A percentile compares a stretch with the other conserved stretches of the same genome.
Evolutionary conservation across 2,113 vertebrate species (phyloP).

Genomic region (Lanius collurio): DNA sequence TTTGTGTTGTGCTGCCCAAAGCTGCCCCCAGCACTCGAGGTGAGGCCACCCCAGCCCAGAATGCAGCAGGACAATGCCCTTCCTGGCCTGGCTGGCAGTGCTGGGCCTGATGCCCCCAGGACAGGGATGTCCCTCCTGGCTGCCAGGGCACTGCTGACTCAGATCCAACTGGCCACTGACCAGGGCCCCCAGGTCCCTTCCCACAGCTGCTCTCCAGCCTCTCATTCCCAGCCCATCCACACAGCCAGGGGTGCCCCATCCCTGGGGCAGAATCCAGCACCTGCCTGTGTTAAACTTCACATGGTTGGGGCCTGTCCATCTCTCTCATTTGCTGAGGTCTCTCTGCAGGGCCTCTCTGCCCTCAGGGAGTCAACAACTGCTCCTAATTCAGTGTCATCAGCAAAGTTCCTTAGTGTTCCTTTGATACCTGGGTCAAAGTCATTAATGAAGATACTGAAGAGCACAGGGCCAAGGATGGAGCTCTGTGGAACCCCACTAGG

Average conservation of each 20-base stretch:
- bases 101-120: neutral
- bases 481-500: neutral
- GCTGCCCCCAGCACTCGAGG: neutral
- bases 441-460: fast-evolving
- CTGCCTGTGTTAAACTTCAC: neutral
- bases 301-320: fast-evolving
- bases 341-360: neutral
- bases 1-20: neutral
- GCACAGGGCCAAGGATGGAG: neutral
- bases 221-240: fast-evolving
- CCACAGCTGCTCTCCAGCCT: neutral
- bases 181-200: neutral
- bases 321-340: too few species aligned
- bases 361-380: neutral
- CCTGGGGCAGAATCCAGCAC: neutral
- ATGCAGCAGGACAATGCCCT: neutral
- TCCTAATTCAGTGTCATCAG: fast-evolving
- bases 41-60: neutral
- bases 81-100: neutral
- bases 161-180: fast-evolving
- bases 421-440: neutral
- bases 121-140: neutral
- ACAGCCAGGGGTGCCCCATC: neutral
- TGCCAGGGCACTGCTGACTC: neutral
- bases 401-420: neutral